Evolutionary conservation across 1,140 invertebrate species (phyloP).

Genomic region (Drosophila insularis): DNA sequence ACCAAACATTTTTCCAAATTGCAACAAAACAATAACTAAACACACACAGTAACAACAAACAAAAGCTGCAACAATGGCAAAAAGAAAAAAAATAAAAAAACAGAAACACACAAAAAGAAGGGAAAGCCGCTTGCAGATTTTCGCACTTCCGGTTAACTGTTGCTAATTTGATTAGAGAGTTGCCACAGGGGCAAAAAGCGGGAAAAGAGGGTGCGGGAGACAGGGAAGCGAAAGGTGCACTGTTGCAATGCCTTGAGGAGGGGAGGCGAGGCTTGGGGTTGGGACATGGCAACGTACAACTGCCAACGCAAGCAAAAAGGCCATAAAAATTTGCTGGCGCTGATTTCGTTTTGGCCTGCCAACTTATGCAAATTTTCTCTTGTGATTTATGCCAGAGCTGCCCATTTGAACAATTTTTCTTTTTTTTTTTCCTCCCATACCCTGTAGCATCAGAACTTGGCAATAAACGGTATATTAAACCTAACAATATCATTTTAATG

Average conservation of each 20-base stretch:
- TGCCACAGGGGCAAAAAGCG: constrained; percentile 10
- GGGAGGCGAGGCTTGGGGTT: not conserved
- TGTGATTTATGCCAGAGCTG: constrained; percentile 62
- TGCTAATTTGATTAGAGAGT: constrained; percentile 79
- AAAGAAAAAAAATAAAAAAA: constrained; percentile 9
- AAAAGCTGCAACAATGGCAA: constrained; percentile 22
- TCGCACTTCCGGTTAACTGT: constrained; percentile 74
- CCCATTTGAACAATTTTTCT: constrained; percentile 36
- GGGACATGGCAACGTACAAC: constrained; percentile 13
- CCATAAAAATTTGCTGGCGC: constrained; percentile 53
- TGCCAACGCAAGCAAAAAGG: constrained; percentile 32
- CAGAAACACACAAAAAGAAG: not conserved
- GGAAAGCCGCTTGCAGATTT: constrained; percentile 53
- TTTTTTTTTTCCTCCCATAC: no score
- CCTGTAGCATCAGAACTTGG: not conserved
- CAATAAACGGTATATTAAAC: not conserved
- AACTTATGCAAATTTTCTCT: constrained; percentile 72
- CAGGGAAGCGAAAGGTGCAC: not conserved
- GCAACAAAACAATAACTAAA: constrained; percentile 50
- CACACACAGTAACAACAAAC: constrained; percentile 22
- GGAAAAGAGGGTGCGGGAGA: no score
- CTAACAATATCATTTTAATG: no score
- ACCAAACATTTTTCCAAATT: constrained; percentile 16
- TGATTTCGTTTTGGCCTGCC: constrained; percentile 57
- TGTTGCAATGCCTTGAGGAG: not conserved